Percentiles rank a stretch among this genome's conserved stretches.
Conservation (phyloP, 1,140 invertebrate genomes). For the Zaprionus kolodkinae region DNA sequence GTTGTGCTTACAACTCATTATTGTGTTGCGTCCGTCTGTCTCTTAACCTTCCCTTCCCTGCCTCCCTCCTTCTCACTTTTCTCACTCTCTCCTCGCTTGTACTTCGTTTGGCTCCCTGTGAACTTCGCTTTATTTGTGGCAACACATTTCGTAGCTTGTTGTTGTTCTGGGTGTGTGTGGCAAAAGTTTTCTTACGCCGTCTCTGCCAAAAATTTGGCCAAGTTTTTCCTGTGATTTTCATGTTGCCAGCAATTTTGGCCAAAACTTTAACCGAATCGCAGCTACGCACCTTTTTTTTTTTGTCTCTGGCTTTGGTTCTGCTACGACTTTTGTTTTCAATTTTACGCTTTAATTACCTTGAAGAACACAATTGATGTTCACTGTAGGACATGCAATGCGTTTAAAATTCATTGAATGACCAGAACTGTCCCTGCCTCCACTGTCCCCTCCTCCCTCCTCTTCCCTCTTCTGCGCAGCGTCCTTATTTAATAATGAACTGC, state of each 20-base stretch:
- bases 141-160: constrained; percentile 48
- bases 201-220: constrained; percentile 26
- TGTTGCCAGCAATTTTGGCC: constrained; percentile 38
- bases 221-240: constrained; percentile 64
- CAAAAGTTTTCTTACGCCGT: constrained; percentile 55
- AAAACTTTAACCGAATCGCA: constrained; percentile 48
- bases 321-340: constrained; percentile 71
- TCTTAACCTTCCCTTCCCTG: neutral
- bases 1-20: constrained; percentile 79
- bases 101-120: neutral
- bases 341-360: constrained; percentile 77
- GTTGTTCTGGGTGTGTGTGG: constrained; percentile 28
- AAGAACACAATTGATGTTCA: constrained; percentile 51
- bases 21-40: constrained; percentile 56
- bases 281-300: neutral
- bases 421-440: constrained; percentile 13
- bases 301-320: neutral
- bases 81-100: neutral
- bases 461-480: neutral
- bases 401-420: constrained; percentile 67
- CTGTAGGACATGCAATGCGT: constrained; percentile 26
- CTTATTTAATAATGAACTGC: constrained; percentile 72
- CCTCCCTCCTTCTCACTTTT: too few relatives aligned
- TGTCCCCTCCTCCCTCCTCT: neutral
- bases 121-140: constrained; percentile 35